Base-by-base conservation (phyloP, 2,888 invertebrate species). In the Xanthia icteritia region DNA sequence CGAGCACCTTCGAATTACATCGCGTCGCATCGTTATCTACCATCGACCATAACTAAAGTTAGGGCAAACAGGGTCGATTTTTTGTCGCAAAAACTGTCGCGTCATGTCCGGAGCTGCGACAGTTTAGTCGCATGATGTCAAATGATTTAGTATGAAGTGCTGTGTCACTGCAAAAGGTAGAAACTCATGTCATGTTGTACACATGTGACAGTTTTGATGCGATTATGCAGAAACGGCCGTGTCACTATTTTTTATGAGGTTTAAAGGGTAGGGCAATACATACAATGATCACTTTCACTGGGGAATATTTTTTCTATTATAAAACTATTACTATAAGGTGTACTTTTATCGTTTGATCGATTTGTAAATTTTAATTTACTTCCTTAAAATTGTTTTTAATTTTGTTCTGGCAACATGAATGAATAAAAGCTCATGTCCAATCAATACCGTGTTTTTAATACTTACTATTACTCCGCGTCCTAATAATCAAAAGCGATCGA, bases 51-150 rank as follows among this genome's bases (percentile, higher is more conserved):
- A 83, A 87, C 79, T 83, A 82, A 88, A 91, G 89, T 82, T 90
- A 90, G 91, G 91, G 92, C 91, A 92, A 91, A 90, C 89, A 88
- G 73, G 84, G 77, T 66, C 60, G 77, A 76, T 88, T 91, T 77
- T 92, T 92, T 91, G 89, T 86, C 79, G 81, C 85, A 85, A 82
- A 91, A 91, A 89, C 80, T 89, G 91, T 83, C 86, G 78, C 76
- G 91, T 94, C 92, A 93, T 91, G 91, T 86, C 84, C 91, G 92
- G 92, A 86, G 91, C 83, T 86, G 84, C 79, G 84, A 88, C 88
- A 80, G 89, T 83, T 83, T 88, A 84, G 88, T 85, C 79, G 86
- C 84, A 89, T 89, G 89, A 89, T 90, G 87, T 91, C 81, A 85
- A 83, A 82, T 86, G 88, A 90, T 88, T 89, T 90, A n/a, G 84